phyloP scores from a whole-genome alignment of 1,140 invertebrate genomes.

The Drosophila watanabei region DNA sequence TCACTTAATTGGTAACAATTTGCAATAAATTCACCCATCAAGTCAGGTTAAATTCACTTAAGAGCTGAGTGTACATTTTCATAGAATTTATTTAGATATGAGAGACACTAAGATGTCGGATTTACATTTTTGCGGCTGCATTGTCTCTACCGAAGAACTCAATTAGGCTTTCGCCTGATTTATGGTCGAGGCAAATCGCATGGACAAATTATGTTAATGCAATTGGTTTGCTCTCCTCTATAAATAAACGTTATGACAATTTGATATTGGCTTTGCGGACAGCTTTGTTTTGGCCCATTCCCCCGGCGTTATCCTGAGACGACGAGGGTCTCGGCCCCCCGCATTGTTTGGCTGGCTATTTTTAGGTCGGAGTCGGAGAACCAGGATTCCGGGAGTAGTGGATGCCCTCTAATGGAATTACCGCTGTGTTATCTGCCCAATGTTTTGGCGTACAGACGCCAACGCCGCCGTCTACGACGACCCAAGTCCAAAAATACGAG shows the following conservation, averaged over 20 bases:
- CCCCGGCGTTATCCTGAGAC: not conserved
- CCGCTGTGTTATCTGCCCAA: slow-evolving; percentile 60
- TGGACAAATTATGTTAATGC: slow-evolving; percentile 75
- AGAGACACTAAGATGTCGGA: not conserved
- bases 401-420: slow-evolving; percentile 70
- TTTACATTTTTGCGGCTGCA: slow-evolving; percentile 19
- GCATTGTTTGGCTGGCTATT: slow-evolving; percentile 46
- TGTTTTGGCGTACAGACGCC: slow-evolving; percentile 67
- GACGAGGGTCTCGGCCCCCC: slow-evolving; percentile 10
- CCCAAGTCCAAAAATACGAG: slow-evolving; percentile 50
- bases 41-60: slow-evolving; percentile 5
- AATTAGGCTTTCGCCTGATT: slow-evolving; percentile 61
- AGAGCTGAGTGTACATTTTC: not conserved
- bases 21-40: not conserved
- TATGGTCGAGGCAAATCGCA: slow-evolving; percentile 45
- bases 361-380: slow-evolving; percentile 30
- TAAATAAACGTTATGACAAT: slow-evolving; percentile 81
- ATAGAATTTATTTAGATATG: slow-evolving; percentile 6
- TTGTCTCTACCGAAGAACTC: slow-evolving; percentile 51
- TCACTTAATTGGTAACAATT: not conserved
- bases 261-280: slow-evolving; percentile 72
- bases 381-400: slow-evolving; percentile 26
- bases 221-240: slow-evolving; percentile 57
- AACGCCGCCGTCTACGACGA: slow-evolving; percentile 31
- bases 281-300: slow-evolving; percentile 21